Percentiles rank a stretch among this genome's conserved stretches.
phyloP scores from a whole-genome alignment of 1,140 invertebrate genomes.

The Leptonema lineaticorne region DNA sequence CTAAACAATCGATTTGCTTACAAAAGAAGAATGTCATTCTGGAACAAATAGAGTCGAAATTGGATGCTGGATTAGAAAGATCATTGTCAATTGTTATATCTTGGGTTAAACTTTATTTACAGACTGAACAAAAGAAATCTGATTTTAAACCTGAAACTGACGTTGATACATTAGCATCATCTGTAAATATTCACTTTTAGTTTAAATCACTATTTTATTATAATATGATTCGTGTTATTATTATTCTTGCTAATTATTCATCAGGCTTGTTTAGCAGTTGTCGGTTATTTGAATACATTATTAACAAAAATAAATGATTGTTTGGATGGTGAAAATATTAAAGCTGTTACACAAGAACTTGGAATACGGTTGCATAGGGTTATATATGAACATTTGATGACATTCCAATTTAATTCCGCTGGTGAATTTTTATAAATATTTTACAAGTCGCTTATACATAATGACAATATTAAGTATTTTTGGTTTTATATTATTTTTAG shows the following conservation, averaged over 20 bases:
- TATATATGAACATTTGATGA: constrained; percentile 93
- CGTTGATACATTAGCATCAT: constrained; percentile 73
- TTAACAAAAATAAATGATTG: constrained; percentile 79
- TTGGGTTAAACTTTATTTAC: constrained; percentile 89
- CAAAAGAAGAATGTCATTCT: constrained; percentile 83
- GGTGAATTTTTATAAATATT: constrained; percentile 57
- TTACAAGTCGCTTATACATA: not conserved
- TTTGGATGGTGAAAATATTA: constrained; percentile 92
- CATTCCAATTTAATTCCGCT: constrained; percentile 93
- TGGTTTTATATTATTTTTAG: constrained; percentile 51
- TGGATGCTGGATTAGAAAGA: constrained; percentile 88
- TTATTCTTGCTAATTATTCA: constrained; percentile 38
- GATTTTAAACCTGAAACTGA: constrained; percentile 95
- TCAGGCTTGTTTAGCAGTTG: constrained; percentile 86
- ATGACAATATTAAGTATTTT: too few relatives aligned
- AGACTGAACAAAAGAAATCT: constrained; percentile 92
- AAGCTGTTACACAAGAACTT: constrained; percentile 83
- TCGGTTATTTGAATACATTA: constrained; percentile 78
- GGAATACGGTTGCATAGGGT: constrained; percentile 88
- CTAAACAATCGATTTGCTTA: constrained; percentile 84
- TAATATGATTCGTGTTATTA: not conserved
- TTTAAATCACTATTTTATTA: not conserved
- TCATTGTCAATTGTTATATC: constrained; percentile 84
- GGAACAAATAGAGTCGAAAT: constrained; percentile 87
- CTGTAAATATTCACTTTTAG: constrained; percentile 51